phyloP scores from a whole-genome alignment of 2,113 vertebrate genomes.

The Brienomyrus brachyistius region DNA sequence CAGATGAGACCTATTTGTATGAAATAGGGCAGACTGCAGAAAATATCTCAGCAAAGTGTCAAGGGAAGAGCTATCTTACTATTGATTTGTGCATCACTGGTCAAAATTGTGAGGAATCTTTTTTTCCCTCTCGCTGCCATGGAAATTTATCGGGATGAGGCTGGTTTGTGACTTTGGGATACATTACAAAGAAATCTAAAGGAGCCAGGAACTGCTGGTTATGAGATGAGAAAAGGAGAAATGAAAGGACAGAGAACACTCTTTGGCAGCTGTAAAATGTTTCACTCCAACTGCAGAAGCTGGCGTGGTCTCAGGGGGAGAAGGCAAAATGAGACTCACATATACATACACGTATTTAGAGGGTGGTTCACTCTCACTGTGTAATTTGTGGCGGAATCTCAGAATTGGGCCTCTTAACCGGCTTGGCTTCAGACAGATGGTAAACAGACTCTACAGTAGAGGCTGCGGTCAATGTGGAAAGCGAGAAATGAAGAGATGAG shows the following conservation, averaged over 20 bases:
- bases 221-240: neutral
- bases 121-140: neutral
- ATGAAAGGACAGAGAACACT: neutral
- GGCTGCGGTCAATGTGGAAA: conserved; percentile 34
- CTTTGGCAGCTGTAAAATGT: neutral
- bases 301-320: conserved; percentile 12
- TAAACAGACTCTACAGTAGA: conserved; percentile 27
- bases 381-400: conserved; percentile 45
- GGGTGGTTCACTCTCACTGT: conserved; percentile 19
- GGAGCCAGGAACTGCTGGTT: neutral
- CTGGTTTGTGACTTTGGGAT: neutral
- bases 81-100: neutral
- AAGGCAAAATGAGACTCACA: conserved; percentile 17
- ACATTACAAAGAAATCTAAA: neutral
- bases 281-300: neutral
- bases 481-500: conserved; percentile 12
- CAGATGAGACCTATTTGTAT: neutral
- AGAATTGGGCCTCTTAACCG: conserved; percentile 35
- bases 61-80: neutral
- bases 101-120: neutral
- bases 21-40: neutral
- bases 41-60: neutral
- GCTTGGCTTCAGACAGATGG: conserved; percentile 30
- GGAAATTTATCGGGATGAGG: neutral
- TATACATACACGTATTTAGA: conserved; percentile 19